Evolutionary conservation across 2,888 invertebrate species (phyloP).

Genomic region (Drosophila macrothrix): DNA sequence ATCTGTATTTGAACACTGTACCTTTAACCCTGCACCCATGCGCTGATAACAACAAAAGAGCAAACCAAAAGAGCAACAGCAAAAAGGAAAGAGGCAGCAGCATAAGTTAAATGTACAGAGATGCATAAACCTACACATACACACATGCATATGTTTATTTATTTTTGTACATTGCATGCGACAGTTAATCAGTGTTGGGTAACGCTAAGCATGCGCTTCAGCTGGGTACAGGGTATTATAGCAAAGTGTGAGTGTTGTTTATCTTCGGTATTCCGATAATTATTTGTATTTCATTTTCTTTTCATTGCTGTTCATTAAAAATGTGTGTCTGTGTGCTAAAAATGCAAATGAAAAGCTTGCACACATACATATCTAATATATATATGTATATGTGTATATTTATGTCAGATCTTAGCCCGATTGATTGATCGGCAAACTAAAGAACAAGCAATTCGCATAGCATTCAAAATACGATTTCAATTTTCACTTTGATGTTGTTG

Average conservation of each 20-base stretch:
- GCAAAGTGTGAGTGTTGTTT: neutral
- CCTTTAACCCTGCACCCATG: constrained; percentile 4
- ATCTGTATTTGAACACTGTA: neutral
- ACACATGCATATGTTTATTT: neutral
- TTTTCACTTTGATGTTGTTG: neutral
- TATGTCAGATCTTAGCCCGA: neutral
- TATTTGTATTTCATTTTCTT: neutral
- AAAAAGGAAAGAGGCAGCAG: neutral
- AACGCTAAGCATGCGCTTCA: neutral
- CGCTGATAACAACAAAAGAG: neutral
- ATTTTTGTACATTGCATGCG: neutral
- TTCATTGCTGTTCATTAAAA: neutral
- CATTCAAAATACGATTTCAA: neutral
- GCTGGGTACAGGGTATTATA: neutral
- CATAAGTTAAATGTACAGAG: neutral
- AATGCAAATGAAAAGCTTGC: neutral
- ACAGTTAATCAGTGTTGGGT: neutral
- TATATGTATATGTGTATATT: neutral
- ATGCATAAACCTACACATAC: neutral
- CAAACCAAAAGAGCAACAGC: neutral
- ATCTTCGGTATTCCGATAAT: constrained; percentile 8
- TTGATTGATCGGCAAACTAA: neutral
- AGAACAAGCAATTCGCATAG: neutral
- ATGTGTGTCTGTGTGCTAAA: neutral
- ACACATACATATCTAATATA: neutral